A percentile compares a stretch with the other conserved stretches of the same genome.
Evolutionary conservation across 2,113 vertebrate genomes (phyloP).

Genomic region (Strix uralensis): DNA sequence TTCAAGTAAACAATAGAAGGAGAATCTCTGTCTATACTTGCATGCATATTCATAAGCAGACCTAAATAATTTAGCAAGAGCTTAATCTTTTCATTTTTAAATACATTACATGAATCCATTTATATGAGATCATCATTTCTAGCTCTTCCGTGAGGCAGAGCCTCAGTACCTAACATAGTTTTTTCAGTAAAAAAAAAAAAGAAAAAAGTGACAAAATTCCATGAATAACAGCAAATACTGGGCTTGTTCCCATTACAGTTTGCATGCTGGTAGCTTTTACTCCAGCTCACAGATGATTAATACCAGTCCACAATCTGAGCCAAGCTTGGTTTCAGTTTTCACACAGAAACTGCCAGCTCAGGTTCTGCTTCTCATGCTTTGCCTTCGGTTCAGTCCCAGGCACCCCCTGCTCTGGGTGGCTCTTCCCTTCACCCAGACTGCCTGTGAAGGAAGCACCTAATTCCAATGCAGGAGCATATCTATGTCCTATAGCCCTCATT

Average conservation of each 20-base stretch:
- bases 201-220: neutral
- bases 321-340: neutral
- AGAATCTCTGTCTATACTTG: neutral
- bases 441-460: neutral
- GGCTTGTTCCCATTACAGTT: neutral
- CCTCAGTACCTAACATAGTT: neutral
- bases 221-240: neutral
- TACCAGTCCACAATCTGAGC: neutral
- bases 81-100: conserved; percentile 31
- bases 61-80: conserved; percentile 27
- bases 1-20: neutral
- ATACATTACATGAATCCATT: conserved; percentile 24
- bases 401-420: neutral
- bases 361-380: neutral
- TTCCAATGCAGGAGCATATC: neutral
- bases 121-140: neutral
- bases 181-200: neutral
- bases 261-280: neutral
- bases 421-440: neutral
- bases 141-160: neutral
- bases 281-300: neutral
- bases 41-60: neutral
- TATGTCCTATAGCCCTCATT: neutral
- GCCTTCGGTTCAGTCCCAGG: neutral
- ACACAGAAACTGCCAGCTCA: neutral